Base-by-base conservation (phyloP, 2,113 vertebrate species). In the Mellivora capensis region DNA sequence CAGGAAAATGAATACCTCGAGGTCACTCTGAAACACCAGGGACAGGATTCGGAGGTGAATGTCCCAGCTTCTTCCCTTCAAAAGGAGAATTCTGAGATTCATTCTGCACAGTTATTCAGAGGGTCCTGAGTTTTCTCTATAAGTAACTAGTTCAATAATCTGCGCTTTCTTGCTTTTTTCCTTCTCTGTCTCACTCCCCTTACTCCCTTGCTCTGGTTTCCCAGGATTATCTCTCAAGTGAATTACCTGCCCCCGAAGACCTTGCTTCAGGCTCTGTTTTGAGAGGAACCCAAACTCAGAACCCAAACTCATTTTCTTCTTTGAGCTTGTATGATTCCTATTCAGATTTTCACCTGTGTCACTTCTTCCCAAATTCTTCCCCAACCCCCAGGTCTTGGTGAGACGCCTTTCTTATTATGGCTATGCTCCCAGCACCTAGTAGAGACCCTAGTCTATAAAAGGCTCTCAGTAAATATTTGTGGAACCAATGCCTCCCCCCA, bases 381-480 rank as follows among this genome's bases (percentile, higher is more conserved):
- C 77, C 18, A 44, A 84, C 34, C 64, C 17, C 37, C 20, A 34
- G 10, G 37, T 59, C 82, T 14, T 37, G 85, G 39, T 18, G 44
- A 80, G 47, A 64, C 29, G 11, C 17, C 25, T 39, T 42, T 77
- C 21, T 93, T 31, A 23, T 31, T 69, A 76, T 4, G 34, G 29
- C 29, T 71, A 29, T 7, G 12, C 61, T 74, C 39, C 81, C 62
- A 82, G 64, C 39, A 79, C 72, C 87, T 44, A 31, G 61, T 10
- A 64, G 69, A 37, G 9, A 23, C 62, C 14, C 81, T 57, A 1
- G 23, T 93, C 37, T 92, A 52, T 37, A 74, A 90, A 94, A 90
- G 90, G 2, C 29, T 42, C 79, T 95, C 34, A 0, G 57, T 72
- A 95, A 95, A 95, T 96, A 91, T 96, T 96, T 95, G 94, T 85